Evolutionary conservation across 2,797 vertebrate species (phyloP), one percentile per base, ranked within the genome.

Genomic region (Leontopithecus rosalia): DNA sequence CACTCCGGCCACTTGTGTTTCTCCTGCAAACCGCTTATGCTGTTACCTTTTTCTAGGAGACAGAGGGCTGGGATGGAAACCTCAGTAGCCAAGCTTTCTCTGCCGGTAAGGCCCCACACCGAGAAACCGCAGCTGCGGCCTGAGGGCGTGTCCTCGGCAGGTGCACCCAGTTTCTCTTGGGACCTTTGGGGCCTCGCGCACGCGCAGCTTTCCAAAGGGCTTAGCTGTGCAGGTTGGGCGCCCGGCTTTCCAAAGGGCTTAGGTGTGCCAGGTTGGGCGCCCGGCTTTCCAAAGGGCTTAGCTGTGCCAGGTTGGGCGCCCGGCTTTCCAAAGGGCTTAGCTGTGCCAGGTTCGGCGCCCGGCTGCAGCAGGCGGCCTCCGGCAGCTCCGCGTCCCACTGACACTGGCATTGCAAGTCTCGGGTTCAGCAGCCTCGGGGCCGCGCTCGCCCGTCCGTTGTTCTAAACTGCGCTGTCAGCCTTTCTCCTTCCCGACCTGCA

Each of bases 181-280:
- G 33, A 39, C 52, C 39, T 73, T 22, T 17, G 11, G 26, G 43
- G 12, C 19, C 55, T 33, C 30, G 15, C 10, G 79, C 22, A 36
- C 2, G 26, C 52, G 9, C n/a, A 22, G 22, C 52, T 48, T 46
- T 57, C 33, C 30, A n/a, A 17, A 58, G 22, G 14, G 50, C 7
- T 55, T n/a, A n/a, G n/a, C n/a, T n/a, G n/a, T n/a, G n/a, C 9
- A 2, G 24, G 61, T 57, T 1, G 3, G 0, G 2, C 4, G 2
- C 67, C 33, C 19, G 13, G 2, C 33, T 10, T n/a, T n/a, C n/a
- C n/a, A n/a, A n/a, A n/a, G n/a, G n/a, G n/a, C 7, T 57, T 26
- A 5, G 28, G 7, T 4, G 28, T 33, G 26, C 28, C 9, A 2
- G 24, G 61, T 57, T 1, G 3, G 0, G 2, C 4, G 2, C 67